These are phyloP conservation scores for Calliphora vicina DNA, from an alignment of 1,140 invertebrate genomes.

Conservation along the genomic window DNA sequence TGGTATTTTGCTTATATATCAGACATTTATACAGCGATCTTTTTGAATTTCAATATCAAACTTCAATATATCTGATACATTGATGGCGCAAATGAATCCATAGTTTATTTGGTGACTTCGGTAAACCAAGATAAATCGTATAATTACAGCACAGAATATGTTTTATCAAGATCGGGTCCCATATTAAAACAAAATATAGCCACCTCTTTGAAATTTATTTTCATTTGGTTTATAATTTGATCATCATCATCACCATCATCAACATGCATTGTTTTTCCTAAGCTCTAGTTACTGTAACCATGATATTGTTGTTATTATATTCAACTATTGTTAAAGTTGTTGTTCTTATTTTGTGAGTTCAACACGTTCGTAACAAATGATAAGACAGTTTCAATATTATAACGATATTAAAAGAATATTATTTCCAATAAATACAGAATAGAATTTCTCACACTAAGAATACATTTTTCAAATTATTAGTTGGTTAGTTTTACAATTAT, in stretches of 20 bases:
- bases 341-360: not conserved
- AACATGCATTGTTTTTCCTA: not conserved
- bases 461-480: not conserved
- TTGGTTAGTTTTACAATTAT: no score
- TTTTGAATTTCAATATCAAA: no score
- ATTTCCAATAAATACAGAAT: not conserved
- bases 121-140: no score
- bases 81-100: no score
- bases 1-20: no score
- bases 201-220: not conserved
- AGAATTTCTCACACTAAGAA: not conserved
- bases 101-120: no score
- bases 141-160: no score
- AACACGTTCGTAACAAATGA: not conserved
- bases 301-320: slow-evolving; percentile 10
- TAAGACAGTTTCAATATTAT: not conserved
- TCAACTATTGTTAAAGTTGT: no score
- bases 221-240: not conserved
- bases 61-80: no score
- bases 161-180: no score
- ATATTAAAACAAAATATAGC: no score
- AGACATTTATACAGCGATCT: no score
- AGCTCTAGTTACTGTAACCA: slow-evolving; percentile 16
- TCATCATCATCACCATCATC: not conserved
- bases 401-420: not conserved